Evolutionary conservation across 2,888 invertebrate species (phyloP).

Genomic region (Phalera bucephala): DNA sequence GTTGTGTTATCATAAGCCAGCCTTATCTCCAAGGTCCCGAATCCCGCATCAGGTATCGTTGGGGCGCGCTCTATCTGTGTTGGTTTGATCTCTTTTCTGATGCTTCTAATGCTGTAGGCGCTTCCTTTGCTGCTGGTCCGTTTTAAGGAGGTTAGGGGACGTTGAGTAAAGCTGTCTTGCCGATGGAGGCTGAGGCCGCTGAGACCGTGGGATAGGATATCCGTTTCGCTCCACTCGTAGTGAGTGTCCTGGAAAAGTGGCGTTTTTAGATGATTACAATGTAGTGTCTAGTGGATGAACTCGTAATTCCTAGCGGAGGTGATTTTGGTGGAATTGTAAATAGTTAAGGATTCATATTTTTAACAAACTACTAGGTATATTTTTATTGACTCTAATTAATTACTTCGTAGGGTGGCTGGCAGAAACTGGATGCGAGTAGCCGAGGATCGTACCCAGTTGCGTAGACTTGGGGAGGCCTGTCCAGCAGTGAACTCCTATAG

Average conservation of each 20-base stretch:
- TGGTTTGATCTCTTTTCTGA: conserved; percentile 62
- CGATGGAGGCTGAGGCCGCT: conserved; percentile 79
- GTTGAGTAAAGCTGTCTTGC: conserved; percentile 72
- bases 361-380: too few relatives aligned
- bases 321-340: too few relatives aligned
- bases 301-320: too few relatives aligned
- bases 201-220: conserved; percentile 74
- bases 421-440: too few relatives aligned
- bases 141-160: conserved; percentile 61
- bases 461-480: too few relatives aligned
- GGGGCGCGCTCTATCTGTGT: conserved; percentile 59
- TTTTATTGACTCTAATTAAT: too few relatives aligned
- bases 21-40: conserved; percentile 86
- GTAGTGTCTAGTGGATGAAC: too few relatives aligned
- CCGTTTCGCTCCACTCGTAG: conserved; percentile 70
- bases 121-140: conserved; percentile 76
- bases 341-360: too few relatives aligned
- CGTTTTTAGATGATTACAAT: too few relatives aligned
- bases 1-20: conserved; percentile 90
- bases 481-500: too few relatives aligned
- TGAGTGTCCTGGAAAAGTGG: conserved; percentile 43
- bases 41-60: conserved; percentile 70
- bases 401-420: too few relatives aligned
- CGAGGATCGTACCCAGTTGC: too few relatives aligned
- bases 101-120: conserved; percentile 68